Conservation (phyloP, 1,140 invertebrate genomes). For the Halictus rubicundus region DNA sequence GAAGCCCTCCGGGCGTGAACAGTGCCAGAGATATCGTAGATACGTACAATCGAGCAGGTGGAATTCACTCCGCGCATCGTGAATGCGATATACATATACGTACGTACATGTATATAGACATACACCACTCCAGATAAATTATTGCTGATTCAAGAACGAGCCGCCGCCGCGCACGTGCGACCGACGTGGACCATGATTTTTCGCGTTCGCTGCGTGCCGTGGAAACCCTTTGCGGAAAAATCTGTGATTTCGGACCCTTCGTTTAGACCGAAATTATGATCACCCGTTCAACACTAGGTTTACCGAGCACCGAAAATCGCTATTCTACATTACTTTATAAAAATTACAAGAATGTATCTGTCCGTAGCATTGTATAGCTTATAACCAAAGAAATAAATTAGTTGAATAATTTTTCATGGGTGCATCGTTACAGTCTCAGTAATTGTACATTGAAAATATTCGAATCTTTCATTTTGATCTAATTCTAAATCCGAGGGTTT, state of each 20-base stretch:
- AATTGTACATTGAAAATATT: too few relatives aligned
- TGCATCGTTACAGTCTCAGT: too few relatives aligned
- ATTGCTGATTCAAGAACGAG: slow-evolving; percentile 6
- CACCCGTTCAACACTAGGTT: background rate
- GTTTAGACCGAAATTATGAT: background rate
- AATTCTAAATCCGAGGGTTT: too few relatives aligned
- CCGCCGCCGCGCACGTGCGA: background rate
- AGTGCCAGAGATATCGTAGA: slow-evolving; percentile 44
- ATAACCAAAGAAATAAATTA: too few relatives aligned
- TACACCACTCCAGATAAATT: slow-evolving; percentile 32
- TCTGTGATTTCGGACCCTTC: background rate
- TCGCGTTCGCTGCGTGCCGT: too few relatives aligned
- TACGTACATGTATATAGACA: background rate
- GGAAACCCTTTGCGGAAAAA: background rate
- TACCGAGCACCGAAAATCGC: too few relatives aligned
- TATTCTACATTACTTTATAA: too few relatives aligned
- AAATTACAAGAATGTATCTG: too few relatives aligned
- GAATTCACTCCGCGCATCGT: slow-evolving; percentile 49
- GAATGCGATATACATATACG: slow-evolving; percentile 20
- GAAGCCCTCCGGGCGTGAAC: slow-evolving; percentile 37
- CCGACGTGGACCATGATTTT: background rate
- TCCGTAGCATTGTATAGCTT: too few relatives aligned
- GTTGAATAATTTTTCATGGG: too few relatives aligned
- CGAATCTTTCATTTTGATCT: too few relatives aligned
- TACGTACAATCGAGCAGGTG: slow-evolving; percentile 55